Base-by-base conservation (phyloP, 1,140 invertebrate genomes). In the Drosophila suzukii region DNA sequence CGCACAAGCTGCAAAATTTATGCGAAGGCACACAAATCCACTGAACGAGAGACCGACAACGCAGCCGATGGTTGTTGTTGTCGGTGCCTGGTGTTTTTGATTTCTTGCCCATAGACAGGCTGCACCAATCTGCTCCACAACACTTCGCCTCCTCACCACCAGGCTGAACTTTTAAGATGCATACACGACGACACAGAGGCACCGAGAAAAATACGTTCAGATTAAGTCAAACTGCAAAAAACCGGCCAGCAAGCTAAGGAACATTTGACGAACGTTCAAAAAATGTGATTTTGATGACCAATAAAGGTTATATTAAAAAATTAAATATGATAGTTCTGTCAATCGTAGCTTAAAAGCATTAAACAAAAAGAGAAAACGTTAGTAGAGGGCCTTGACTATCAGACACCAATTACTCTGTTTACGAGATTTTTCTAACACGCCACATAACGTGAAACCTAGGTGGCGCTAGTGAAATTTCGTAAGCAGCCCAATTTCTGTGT, bases 1-100 rank as follows among this genome's bases (percentile, higher is more conserved):
- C 83, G 72, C 75, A 88, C 84, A 84, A 84, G 84, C 85, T 83
- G 82, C 83, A 91, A 88, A 91, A 91, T 89, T 91, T 91, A 91
- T 91, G 89, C 89, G 83, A 91, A 91, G 89, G 76, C 89, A 91
- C 89, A 91, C 83, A 91, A 91, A 91, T 91, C 89, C 84, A 91
- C 75, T 91, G 89, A 91, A 91, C 89, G 89, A 89, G 77, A 83
- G 80, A 89, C 84, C 83, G 79, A 86, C 79, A 76, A 63, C 80
- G 61, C 76, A 65, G 75, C 46, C 80, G 20, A 41, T 65, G 44
- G 27, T 49, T 43, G 66, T 39, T 53, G 71, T 39, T 58, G 75
- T 65, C 66, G 54, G 30, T 49, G 57, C 17, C 41, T 34, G 32
- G 30, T 62, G 50, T 43, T 50, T 11, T 43, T 55, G 68, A 65